Evolutionary conservation across 2,113 vertebrate genomes (phyloP).

Genomic region (Brachyistius frenatus): DNA sequence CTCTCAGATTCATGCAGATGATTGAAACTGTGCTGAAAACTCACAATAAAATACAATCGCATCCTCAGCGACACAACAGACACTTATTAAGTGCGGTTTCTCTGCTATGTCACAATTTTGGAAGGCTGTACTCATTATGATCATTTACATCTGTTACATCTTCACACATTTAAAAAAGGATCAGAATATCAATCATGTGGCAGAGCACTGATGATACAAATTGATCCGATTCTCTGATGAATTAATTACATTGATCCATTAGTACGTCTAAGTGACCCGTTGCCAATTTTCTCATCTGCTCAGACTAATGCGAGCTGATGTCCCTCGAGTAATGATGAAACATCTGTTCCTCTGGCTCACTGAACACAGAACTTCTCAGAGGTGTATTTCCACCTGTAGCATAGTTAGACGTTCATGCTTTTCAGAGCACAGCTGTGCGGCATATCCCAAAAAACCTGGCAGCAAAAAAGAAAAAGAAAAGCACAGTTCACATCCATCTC

Average conservation of each 20-base stretch:
- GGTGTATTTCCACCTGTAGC: constrained; percentile 1
- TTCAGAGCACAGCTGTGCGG: constrained; percentile 31
- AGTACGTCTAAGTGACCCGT: constrained; percentile 43
- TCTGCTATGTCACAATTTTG: background rate
- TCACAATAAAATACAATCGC: background rate
- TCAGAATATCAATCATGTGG: constrained; percentile 26
- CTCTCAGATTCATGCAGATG: background rate
- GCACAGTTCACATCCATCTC: background rate
- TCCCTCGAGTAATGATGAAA: constrained; percentile 46
- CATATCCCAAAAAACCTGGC: background rate
- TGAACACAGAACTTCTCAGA: constrained; percentile 2
- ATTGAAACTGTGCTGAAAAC: background rate
- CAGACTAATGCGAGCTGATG: constrained; percentile 49
- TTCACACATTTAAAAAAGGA: constrained; percentile 1
- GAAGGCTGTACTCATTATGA: background rate
- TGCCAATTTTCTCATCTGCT: constrained; percentile 55
- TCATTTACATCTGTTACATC: background rate
- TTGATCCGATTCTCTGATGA: constrained; percentile 42
- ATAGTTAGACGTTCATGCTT: constrained; percentile 9
- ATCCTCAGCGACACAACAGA: background rate
- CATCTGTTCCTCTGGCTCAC: constrained; percentile 53
- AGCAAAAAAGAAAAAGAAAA: constrained; percentile 3
- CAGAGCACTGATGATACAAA: constrained; percentile 22
- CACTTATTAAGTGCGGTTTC: background rate
- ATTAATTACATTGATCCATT: constrained; percentile 61